phyloP scores from a whole-genome alignment of 2,888 invertebrate species.

The Ophion obscuratus region DNA sequence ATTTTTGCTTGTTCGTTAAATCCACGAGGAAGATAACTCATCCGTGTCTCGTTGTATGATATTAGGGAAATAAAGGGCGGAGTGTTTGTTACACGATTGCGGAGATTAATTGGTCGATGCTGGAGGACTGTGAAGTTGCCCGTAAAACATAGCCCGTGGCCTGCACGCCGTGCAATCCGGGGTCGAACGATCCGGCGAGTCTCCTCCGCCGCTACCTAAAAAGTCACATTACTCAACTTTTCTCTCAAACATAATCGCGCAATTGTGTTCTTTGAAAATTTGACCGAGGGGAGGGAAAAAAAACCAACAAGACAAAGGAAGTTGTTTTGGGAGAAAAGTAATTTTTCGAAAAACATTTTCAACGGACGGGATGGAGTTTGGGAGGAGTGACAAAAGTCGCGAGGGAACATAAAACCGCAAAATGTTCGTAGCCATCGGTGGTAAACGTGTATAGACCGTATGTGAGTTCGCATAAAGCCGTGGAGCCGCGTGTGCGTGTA shows the following conservation, averaged over 20 bases:
- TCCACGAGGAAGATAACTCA: neutral
- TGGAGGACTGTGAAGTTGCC: constrained; percentile 79
- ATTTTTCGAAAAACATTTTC: neutral
- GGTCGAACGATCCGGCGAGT: constrained; percentile 73
- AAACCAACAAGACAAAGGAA: neutral
- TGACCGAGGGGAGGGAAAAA: too few species aligned
- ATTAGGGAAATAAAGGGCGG: constrained; percentile 12
- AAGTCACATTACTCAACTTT: constrained; percentile 2
- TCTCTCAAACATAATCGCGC: neutral
- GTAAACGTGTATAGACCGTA: neutral
- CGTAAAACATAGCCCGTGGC: constrained; percentile 79
- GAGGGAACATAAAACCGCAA: neutral
- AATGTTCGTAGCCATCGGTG: neutral
- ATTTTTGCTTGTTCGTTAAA: neutral
- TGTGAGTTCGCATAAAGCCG: neutral
- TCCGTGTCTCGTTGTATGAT: neutral
- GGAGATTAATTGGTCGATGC: constrained; percentile 79
- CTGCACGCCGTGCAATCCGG: constrained; percentile 80
- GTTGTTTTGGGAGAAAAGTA: neutral
- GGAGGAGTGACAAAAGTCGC: neutral
- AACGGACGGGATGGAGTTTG: neutral
- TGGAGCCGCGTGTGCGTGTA: neutral
- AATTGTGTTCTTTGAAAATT: neutral
- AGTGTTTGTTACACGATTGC: constrained; percentile 55
- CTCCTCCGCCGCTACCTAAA: constrained; percentile 62